phyloP scores from a whole-genome alignment of 2,888 invertebrate genomes.

The Chloroclysta siterata region DNA sequence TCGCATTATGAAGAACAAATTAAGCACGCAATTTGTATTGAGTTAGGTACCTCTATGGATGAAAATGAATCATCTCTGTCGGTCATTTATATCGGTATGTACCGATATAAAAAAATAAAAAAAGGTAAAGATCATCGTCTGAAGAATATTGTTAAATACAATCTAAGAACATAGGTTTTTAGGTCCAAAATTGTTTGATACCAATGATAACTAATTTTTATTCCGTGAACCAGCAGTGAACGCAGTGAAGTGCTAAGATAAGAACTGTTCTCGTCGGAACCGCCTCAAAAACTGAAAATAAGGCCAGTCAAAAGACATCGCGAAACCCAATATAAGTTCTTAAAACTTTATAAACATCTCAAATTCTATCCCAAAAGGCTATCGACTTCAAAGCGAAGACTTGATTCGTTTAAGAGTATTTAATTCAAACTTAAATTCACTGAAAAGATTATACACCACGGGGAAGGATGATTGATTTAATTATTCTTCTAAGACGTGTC shows the following conservation, averaged over 20 bases:
- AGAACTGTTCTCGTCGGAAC: neutral
- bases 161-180: no score
- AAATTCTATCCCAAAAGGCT: slow-evolving; percentile 64
- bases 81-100: no score
- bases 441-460: slow-evolving; percentile 81
- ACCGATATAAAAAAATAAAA: no score
- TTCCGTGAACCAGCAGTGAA: neutral
- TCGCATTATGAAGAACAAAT: no score
- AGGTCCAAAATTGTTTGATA: no score
- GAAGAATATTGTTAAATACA: no score
- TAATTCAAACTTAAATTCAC: slow-evolving; percentile 77
- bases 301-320: slow-evolving; percentile 34
- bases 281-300: slow-evolving; percentile 2
- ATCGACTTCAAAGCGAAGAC: slow-evolving; percentile 66
- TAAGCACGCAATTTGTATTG: no score
- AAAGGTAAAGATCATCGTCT: no score
- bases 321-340: slow-evolving; percentile 60
- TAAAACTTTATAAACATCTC: slow-evolving; percentile 59
- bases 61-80: no score
- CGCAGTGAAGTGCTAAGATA: neutral
- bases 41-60: no score
- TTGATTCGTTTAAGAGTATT: slow-evolving; percentile 69
- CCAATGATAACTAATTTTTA: no score
- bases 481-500: slow-evolving; percentile 82
- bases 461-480: slow-evolving; percentile 82